Evolutionary conservation across 2,797 vertebrate species (phyloP).

Genomic region (Circus cinereus): DNA sequence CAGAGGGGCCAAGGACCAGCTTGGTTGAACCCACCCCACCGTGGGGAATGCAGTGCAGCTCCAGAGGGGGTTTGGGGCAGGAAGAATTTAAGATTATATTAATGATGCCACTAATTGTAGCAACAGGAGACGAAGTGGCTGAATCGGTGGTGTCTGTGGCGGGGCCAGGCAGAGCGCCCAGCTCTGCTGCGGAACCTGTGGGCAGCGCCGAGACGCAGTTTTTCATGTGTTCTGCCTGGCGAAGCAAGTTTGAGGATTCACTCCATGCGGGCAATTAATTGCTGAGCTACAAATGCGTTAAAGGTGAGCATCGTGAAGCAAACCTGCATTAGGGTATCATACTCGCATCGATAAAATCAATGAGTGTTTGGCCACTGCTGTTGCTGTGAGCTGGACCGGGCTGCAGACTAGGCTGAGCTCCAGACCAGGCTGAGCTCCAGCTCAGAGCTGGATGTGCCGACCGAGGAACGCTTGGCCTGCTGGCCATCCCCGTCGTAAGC

Average conservation of each 20-base stretch:
- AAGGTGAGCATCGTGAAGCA: neutral
- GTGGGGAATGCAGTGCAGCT: neutral
- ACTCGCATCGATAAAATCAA: constrained; percentile 13
- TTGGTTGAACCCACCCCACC: neutral
- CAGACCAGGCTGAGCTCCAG: neutral
- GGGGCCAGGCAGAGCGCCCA: neutral
- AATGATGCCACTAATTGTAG: neutral
- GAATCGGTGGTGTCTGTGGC: neutral
- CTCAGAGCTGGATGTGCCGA: accelerated
- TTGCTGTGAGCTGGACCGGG: neutral
- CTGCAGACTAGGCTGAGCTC: neutral
- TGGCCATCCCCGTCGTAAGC: neutral
- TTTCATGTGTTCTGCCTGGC: neutral
- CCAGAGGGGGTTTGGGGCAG: neutral
- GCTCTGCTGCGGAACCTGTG: neutral
- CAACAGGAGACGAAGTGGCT: neutral
- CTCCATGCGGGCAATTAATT: constrained; percentile 7
- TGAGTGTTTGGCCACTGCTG: neutral
- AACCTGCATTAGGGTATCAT: neutral
- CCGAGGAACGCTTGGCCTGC: neutral
- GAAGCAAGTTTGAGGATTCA: neutral
- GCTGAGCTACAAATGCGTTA: neutral
- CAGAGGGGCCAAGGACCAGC: neutral
- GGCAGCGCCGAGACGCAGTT: neutral
- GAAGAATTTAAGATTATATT: neutral